These are phyloP conservation scores for Cottus gobio DNA, from an alignment of 2,113 vertebrate species.

Conservation along the genomic window DNA sequence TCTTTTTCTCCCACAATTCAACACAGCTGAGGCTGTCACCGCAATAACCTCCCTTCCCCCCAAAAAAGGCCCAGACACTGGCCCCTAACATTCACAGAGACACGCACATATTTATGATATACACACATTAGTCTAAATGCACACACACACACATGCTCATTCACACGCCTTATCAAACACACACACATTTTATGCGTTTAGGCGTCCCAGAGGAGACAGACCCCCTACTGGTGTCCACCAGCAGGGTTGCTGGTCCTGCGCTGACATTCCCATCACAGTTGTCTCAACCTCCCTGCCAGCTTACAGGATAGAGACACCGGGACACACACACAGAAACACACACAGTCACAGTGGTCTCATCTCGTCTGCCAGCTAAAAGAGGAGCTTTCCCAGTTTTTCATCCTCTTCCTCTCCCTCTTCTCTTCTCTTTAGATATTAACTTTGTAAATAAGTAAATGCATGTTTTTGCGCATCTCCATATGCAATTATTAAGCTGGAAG, in stretches of 20 bases:
- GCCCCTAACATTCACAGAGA: conserved; percentile 43
- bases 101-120: conserved; percentile 60
- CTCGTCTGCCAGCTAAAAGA: conserved; percentile 34
- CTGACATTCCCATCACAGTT: conserved; percentile 69
- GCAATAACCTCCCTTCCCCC: conserved; percentile 76
- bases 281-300: conserved; percentile 53
- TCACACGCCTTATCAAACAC: conserved; percentile 41
- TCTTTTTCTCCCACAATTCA: conserved; percentile 84
- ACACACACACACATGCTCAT: conserved; percentile 10
- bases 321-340: conserved; percentile 46
- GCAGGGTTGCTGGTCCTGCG: conserved; percentile 76
- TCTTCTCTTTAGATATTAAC: neutral
- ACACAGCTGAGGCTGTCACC: conserved; percentile 85
- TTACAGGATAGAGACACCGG: conserved; percentile 44
- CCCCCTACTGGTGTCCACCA: conserved; percentile 79
- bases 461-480: neutral
- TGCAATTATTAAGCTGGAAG: neutral
- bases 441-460: conserved; percentile 6
- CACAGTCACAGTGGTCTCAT: conserved; percentile 32
- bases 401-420: conserved; percentile 31
- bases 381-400: conserved; percentile 51
- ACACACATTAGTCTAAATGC: conserved; percentile 41
- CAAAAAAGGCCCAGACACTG: conserved; percentile 51
- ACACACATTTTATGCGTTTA: conserved; percentile 56
- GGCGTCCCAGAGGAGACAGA: conserved; percentile 81